Conservation (phyloP, 23 tunicate species). For the Botrylloides violaceus region DNA sequence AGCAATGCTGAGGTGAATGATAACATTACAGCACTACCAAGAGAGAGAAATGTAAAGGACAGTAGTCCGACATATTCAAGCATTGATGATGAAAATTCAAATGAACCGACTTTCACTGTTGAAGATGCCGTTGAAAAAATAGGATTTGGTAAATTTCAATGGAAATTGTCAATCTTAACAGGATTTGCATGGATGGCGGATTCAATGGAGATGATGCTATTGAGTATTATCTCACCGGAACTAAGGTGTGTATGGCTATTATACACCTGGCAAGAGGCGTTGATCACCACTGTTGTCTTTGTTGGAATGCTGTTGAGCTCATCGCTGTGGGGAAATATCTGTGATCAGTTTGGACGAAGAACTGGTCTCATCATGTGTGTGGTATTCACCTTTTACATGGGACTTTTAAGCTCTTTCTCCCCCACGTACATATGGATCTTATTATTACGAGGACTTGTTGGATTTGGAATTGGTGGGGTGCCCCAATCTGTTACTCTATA, state of each 20-base stretch:
- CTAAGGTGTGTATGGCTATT: constrained; percentile 93
- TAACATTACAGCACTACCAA: not conserved
- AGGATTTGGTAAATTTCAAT: constrained; percentile 96
- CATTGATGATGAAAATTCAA: not conserved
- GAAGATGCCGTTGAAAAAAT: constrained; percentile 95
- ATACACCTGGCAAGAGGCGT: constrained; percentile 86
- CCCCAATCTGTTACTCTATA: constrained; percentile 98
- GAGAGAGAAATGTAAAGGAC: not conserved
- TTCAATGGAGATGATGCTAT: constrained; percentile 97
- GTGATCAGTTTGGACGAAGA: constrained; percentile 85
- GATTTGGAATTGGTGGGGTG: constrained; percentile 97
- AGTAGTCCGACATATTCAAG: constrained; percentile 1
- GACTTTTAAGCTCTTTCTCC: constrained; percentile 77
- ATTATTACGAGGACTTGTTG: constrained; percentile 80
- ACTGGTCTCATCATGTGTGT: constrained; percentile 86
- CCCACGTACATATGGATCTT: constrained; percentile 91
- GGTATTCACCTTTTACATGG: constrained; percentile 81
- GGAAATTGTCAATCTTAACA: constrained; percentile 77
- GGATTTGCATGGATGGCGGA: constrained; percentile 99
- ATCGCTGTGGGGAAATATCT: constrained; percentile 93
- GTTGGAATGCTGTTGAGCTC: constrained; percentile 93
- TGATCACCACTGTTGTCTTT: constrained; percentile 91
- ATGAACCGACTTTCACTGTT: constrained; percentile 72
- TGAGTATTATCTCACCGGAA: constrained; percentile 89
- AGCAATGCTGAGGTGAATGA: not conserved